Base-by-base conservation (phyloP, 2,113 vertebrate genomes). In the Glaucomys volans region DNA sequence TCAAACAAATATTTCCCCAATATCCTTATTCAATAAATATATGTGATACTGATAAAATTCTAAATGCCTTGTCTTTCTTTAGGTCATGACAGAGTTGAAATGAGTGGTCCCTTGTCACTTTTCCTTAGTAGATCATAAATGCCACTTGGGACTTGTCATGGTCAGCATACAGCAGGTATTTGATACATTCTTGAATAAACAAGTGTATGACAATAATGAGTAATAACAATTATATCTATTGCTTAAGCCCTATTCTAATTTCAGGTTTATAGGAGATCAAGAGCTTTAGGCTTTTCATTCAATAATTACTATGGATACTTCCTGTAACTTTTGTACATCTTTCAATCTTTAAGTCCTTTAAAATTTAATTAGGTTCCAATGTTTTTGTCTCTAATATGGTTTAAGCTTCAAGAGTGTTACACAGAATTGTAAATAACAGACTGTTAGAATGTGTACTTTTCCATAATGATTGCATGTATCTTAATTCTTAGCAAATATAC, bases 401-500 rank as follows among this genome's bases (percentile, higher is more conserved):
- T 92, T 67, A 96, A 86, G 16, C 20, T 72, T 67, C 8, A 59
- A 89, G 14, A 62, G 2, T 83, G 72, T 86, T 74, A 86, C 0
- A 91, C 22, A 37, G 22, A 79, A 66, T 57, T 80, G 30, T 86
- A 77, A 81, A 87, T 40, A 86, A 66, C 28, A 91, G 18, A 67
- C 18, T 50, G 91, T 69, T 86, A 66, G 37, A 54, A 72, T 83
- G 24, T 76, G n/a, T 75, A 67, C 12, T 69, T 74, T 75, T 59
- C 30, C 9, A 59, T 62, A 93, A 87, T 82, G 59, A 81, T 30
- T 80, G 28, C 10, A 80, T 18, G 16, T 32, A 79, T 83, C 35
- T 80, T 93, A 90, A 66, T 93, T 95, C 28, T 88, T 69, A 90
- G 17, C 10, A 94, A 95, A 94, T 64, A 69, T 8, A 59, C 62